A percentile compares a stretch with the other conserved stretches of the same genome.
Evolutionary conservation across 1,140 invertebrate species (phyloP).

Genomic region (Diuraphis noxia): DNA sequence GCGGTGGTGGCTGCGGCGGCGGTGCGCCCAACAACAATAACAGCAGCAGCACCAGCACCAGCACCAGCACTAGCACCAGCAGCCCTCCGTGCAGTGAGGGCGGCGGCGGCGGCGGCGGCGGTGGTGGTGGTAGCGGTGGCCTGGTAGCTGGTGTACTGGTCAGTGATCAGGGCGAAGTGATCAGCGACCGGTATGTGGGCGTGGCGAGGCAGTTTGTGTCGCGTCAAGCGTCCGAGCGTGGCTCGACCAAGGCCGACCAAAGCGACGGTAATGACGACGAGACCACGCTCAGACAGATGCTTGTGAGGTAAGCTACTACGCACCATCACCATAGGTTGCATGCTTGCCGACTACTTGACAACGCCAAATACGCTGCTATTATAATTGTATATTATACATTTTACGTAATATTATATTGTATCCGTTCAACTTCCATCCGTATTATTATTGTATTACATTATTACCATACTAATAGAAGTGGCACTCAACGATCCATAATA

Average conservation of each 20-base stretch:
- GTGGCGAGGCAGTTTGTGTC: constrained; percentile 47
- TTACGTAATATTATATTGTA: not conserved
- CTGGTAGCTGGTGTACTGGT: constrained; percentile 53
- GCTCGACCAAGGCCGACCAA: constrained; percentile 56
- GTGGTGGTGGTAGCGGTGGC: constrained; percentile 68
- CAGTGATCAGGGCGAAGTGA: constrained; percentile 53
- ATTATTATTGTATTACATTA: not conserved
- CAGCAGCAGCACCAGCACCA: constrained; percentile 66
- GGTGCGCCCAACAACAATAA: constrained; percentile 69
- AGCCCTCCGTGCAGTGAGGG: constrained; percentile 66
- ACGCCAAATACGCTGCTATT: constrained; percentile 10
- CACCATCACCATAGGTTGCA: constrained; percentile 20
- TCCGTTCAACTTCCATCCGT: not conserved
- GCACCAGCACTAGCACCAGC: constrained; percentile 62
- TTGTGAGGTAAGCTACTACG: constrained; percentile 72
- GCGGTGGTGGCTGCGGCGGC: constrained; percentile 70
- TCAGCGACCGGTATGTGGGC: constrained; percentile 52
- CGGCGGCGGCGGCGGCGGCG: constrained; percentile 85
- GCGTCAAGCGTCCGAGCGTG: constrained; percentile 49
- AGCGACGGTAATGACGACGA: constrained; percentile 67
- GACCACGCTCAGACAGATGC: constrained; percentile 81
- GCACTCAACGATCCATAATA: not conserved
- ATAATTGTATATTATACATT: not conserved
- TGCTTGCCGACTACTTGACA: constrained; percentile 36
- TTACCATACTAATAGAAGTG: not conserved